phyloP scores from a whole-genome alignment of 1,140 invertebrate species.

The Caenorhabditis latens region DNA sequence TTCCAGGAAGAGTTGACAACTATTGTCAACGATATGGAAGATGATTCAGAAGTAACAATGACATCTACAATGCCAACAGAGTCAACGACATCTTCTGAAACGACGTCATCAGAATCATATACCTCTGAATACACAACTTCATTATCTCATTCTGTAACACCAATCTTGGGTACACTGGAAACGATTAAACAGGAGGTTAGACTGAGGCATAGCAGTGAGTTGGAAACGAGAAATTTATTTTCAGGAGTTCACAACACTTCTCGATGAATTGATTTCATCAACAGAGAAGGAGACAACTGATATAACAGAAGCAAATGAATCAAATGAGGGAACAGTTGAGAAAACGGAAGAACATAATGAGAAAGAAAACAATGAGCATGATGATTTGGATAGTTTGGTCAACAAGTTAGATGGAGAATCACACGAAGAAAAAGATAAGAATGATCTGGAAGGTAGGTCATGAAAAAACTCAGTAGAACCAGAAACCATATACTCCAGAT shows the following conservation, averaged over 20 bases:
- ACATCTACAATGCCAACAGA: slow-evolving; percentile 8
- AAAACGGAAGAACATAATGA: neutral
- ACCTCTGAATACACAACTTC: neutral
- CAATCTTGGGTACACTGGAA: slow-evolving; percentile 14
- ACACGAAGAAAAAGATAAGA: neutral
- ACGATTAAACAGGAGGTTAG: neutral
- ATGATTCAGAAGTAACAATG: neutral
- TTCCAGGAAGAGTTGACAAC: slow-evolving; percentile 30
- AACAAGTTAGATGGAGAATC: neutral
- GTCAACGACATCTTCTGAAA: neutral
- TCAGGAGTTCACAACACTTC: slow-evolving; percentile 49
- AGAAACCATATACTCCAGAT: neutral
- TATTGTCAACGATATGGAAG: slow-evolving; percentile 19
- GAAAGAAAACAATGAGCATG: neutral
- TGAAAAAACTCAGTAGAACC: neutral
- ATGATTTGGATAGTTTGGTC: slow-evolving; percentile 25
- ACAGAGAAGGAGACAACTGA: neutral
- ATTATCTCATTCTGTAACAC: neutral
- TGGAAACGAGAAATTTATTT: neutral
- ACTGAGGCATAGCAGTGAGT: neutral
- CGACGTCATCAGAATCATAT: neutral
- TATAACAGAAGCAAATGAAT: neutral
- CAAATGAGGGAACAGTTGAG: too few species aligned
- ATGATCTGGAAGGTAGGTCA: neutral
- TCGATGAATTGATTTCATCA: slow-evolving; percentile 24